A percentile compares a stretch with the other conserved stretches of the same genome.
phyloP scores from a whole-genome alignment of 2,113 vertebrate species.

The Numenius arquata region DNA sequence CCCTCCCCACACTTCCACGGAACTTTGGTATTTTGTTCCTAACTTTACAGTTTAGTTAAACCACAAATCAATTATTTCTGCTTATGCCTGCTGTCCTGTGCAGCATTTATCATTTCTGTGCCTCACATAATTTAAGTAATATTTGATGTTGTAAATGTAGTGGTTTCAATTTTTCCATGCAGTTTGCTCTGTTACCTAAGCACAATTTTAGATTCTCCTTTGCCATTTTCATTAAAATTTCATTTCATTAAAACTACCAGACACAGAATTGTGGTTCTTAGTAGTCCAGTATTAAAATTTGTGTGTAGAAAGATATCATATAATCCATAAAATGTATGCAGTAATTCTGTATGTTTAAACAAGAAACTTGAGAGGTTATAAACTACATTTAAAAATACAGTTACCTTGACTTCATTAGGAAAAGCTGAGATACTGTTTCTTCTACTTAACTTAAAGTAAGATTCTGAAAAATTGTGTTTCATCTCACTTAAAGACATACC shows the following conservation, averaged over 20 bases:
- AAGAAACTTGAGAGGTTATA: background rate
- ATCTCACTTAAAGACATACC: background rate
- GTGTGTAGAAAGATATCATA: background rate
- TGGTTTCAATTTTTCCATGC: background rate
- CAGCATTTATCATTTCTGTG: background rate
- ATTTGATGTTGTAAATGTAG: background rate
- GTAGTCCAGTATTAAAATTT: background rate
- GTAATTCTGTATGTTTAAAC: background rate
- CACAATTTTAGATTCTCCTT: background rate
- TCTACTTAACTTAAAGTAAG: background rate
- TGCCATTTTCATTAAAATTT: background rate
- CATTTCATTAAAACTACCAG: background rate
- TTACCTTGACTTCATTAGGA: background rate
- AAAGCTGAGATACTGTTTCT: background rate
- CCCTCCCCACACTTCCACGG: background rate
- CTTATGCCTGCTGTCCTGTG: background rate
- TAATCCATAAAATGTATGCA: background rate
- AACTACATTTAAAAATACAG: background rate
- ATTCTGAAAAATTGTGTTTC: background rate
- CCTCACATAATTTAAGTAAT: background rate
- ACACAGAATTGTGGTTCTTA: background rate
- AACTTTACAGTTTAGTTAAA: background rate
- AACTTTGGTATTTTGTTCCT: background rate
- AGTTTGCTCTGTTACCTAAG: background rate
- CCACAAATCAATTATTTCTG: background rate